Evolutionary conservation across 1,140 invertebrate species (phyloP).

Genomic region (Nasonia vitripennis): DNA sequence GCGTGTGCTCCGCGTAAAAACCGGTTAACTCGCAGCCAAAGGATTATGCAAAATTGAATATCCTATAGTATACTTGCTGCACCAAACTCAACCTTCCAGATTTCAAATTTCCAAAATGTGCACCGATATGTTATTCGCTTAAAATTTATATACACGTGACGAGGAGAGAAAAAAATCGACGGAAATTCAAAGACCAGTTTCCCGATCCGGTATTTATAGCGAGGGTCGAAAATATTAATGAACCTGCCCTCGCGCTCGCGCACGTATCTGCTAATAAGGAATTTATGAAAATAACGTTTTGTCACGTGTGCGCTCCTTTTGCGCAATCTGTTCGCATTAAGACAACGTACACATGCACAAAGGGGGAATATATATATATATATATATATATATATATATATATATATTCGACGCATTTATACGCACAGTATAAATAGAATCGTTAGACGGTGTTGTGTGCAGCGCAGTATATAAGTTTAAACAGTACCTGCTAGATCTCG

Average conservation of each 20-base stretch:
- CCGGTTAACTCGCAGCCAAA: neutral
- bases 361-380: no score
- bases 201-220: no score
- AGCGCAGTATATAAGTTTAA: neutral
- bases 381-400: no score
- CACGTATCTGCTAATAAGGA: neutral
- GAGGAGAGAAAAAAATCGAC: neutral
- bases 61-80: no score
- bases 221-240: no score
- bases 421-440: slow-evolving; percentile 34
- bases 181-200: neutral
- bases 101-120: no score
- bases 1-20: neutral
- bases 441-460: neutral
- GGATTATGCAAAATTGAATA: neutral
- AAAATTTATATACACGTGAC: no score
- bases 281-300: neutral
- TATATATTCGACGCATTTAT: neutral
- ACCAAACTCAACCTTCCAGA: no score
- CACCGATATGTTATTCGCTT: no score
- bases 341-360: neutral
- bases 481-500: neutral
- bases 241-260: neutral
- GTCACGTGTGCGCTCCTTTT: neutral
- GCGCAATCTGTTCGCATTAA: neutral